phyloP scores from a whole-genome alignment of 1,140 invertebrate genomes.

The Lucilia sericata region DNA sequence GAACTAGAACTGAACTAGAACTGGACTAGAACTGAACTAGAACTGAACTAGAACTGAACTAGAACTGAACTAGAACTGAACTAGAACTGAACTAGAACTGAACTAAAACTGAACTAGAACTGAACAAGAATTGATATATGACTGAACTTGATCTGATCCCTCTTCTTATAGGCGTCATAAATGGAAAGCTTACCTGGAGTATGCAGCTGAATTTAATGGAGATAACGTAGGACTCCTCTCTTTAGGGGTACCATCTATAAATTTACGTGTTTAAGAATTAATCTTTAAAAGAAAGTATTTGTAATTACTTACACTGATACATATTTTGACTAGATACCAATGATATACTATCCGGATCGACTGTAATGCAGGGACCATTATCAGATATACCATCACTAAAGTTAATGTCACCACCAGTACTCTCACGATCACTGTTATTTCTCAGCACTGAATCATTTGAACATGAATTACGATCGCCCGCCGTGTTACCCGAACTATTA shows the following conservation, averaged over 20 bases:
- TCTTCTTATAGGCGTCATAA: no score
- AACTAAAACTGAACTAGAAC: no score
- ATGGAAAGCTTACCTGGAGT: constrained; percentile 74
- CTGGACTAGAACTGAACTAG: no score
- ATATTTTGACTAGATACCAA: constrained; percentile 74
- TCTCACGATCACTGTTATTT: constrained; percentile 84
- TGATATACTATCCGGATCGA: constrained; percentile 67
- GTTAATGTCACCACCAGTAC: constrained; percentile 72
- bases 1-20: no score
- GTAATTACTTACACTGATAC: constrained; percentile 87
- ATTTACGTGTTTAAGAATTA: background rate
- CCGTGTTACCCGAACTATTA: constrained; percentile 70
- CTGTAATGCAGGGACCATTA: constrained; percentile 66
- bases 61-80: no score
- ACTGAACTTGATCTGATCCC: no score
- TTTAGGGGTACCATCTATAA: constrained; percentile 80
- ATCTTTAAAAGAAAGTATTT: no score
- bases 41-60: no score
- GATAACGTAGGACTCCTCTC: constrained; percentile 85
- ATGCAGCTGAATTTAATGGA: constrained; percentile 80
- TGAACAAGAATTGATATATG: no score
- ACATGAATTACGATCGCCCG: constrained; percentile 81
- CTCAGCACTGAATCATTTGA: constrained; percentile 86
- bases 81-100: no score
- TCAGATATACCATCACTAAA: constrained; percentile 66